Conservation (phyloP, 2,797 vertebrate genomes). For the Pteronotus mesoamericanus region DNA sequence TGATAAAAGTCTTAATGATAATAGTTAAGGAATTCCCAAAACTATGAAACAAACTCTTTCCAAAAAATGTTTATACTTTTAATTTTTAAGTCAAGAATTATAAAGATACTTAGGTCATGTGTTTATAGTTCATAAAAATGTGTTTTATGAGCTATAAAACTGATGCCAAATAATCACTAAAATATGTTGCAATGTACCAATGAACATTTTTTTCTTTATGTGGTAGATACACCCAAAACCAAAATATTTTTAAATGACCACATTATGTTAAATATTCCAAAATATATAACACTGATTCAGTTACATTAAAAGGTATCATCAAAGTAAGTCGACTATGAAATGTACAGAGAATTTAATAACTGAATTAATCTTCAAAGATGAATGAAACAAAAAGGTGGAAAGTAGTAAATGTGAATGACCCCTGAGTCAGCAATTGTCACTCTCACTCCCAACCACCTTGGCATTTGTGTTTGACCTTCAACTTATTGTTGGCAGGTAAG, state of each 20-base stretch:
- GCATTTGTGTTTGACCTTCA: background rate
- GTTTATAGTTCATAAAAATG: background rate
- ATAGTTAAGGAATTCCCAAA: background rate
- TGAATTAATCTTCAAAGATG: background rate
- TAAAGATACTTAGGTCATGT: background rate
- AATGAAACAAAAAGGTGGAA: background rate
- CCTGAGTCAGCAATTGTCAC: background rate
- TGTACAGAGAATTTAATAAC: background rate
- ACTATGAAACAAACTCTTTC: background rate
- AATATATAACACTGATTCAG: background rate
- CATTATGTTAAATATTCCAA: background rate
- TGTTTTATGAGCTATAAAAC: background rate
- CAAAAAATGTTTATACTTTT: background rate
- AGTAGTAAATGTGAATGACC: background rate
- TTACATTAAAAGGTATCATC: background rate
- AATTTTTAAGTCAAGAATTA: background rate
- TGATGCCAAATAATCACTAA: background rate
- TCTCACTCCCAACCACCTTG: accelerated
- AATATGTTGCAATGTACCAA: background rate
- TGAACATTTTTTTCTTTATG: background rate
- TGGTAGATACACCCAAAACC: background rate
- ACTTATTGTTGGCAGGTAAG: background rate
- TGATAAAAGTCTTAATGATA: background rate
- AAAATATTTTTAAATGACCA: background rate
- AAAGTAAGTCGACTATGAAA: background rate